Conservation (phyloP, 2,113 vertebrate species). For the Psilopogon haemacephalus region DNA sequence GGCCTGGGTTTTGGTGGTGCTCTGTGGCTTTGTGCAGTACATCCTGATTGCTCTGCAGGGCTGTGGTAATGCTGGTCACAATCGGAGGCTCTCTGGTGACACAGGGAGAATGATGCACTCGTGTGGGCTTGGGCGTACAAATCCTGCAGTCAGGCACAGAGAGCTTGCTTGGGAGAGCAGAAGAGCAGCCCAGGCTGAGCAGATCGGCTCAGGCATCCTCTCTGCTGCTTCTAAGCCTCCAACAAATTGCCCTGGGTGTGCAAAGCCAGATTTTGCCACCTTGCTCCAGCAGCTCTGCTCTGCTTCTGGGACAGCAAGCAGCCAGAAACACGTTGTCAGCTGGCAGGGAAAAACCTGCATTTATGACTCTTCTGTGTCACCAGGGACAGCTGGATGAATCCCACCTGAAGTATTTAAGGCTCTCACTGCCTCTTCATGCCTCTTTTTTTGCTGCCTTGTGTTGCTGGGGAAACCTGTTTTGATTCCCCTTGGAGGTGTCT, state of each 20-base stretch:
- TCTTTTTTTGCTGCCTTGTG: neutral
- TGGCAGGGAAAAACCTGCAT: neutral
- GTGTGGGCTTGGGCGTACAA: neutral
- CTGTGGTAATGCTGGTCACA: rapidly evolving
- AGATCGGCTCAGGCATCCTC: neutral
- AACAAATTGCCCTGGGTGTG: neutral
- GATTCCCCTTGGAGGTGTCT: neutral
- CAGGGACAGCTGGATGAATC: neutral
- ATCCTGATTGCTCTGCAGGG: neutral
- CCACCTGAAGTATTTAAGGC: neutral
- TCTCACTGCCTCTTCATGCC: neutral
- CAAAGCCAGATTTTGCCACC: neutral
- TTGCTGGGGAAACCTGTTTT: neutral
- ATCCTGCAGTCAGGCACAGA: neutral
- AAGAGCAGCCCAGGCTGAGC: neutral
- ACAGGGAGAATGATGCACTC: neutral
- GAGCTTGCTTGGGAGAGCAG: neutral
- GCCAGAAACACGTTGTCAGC: neutral
- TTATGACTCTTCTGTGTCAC: neutral
- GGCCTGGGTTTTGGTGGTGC: constrained; percentile 15
- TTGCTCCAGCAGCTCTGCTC: neutral
- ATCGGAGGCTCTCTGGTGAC: rapidly evolving
- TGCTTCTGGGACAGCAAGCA: neutral
- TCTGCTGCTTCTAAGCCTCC: neutral
- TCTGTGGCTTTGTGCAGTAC: constrained; percentile 6